Evolutionary conservation across 2,113 vertebrate genomes (phyloP).

Genomic region (Tretioscincus oriximinensis): DNA sequence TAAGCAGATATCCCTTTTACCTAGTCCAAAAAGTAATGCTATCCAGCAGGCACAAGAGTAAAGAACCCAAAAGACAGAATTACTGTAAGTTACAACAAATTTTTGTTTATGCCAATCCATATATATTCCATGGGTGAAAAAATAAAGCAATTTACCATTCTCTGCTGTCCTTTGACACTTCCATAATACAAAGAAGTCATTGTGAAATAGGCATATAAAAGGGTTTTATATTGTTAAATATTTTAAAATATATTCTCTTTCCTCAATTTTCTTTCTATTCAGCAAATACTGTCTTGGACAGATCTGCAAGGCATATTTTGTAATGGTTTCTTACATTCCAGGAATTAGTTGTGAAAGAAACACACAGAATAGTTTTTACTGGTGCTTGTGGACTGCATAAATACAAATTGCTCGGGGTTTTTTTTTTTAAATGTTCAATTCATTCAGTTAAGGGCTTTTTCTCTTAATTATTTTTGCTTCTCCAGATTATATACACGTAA

Average conservation of each 20-base stretch:
- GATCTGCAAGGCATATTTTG: background rate
- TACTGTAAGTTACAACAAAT: background rate
- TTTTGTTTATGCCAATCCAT: conserved; percentile 45
- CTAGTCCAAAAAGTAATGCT: background rate
- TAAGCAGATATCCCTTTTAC: background rate
- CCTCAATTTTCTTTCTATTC: conserved; percentile 4
- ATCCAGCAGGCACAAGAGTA: background rate
- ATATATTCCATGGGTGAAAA: conserved; percentile 23
- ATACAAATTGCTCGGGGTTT: conserved; percentile 17
- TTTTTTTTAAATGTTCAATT: conserved; percentile 27
- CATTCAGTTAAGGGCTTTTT: conserved; percentile 16
- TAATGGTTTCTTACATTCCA: background rate
- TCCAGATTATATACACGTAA: background rate
- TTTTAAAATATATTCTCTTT: conserved; percentile 5
- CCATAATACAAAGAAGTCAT: background rate
- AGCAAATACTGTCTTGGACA: background rate
- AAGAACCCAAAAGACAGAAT: background rate
- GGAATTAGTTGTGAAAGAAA: background rate
- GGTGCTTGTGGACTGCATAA: background rate
- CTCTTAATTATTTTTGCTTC: conserved; percentile 26
- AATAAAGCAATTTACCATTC: background rate
- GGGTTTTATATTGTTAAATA: conserved; percentile 4
- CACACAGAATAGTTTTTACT: background rate
- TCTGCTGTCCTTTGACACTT: background rate
- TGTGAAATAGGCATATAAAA: background rate